Percentiles rank a stretch among this genome's conserved stretches.
These are phyloP conservation scores for Noctilio leporinus DNA, from an alignment of 2,113 vertebrate genomes.

Conservation along the genomic window DNA sequence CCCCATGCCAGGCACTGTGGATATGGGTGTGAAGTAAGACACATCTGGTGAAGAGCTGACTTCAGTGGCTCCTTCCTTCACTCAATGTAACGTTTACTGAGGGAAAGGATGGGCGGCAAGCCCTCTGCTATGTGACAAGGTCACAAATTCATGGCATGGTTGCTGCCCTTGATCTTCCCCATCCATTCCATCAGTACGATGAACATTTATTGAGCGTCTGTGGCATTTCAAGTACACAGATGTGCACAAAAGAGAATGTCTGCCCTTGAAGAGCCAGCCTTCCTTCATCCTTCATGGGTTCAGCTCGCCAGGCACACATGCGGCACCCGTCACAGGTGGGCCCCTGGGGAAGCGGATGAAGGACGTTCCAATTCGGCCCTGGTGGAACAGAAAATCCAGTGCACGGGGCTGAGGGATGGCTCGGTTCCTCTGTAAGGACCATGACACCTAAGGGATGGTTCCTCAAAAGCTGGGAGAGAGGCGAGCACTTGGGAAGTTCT, in stretches of 20 bases:
- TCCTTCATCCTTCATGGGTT: background rate
- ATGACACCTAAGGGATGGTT: rapidly evolving
- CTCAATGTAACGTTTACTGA: rapidly evolving
- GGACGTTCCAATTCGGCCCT: background rate
- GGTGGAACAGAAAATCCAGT: rapidly evolving
- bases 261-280: background rate
- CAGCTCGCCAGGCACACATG: background rate
- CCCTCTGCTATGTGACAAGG: rapidly evolving
- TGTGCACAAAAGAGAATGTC: background rate
- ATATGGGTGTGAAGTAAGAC: background rate
- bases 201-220: background rate
- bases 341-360: background rate
- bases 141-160: background rate
- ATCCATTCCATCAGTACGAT: rapidly evolving
- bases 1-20: background rate
- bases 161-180: background rate
- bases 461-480: background rate
- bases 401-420: rapidly evolving
- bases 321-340: background rate
- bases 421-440: background rate
- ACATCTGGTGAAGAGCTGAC: background rate
- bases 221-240: background rate
- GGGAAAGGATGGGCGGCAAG: background rate
- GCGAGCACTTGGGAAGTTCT: background rate
- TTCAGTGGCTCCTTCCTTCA: rapidly evolving